A percentile compares a stretch with the other conserved stretches of the same genome.
These are phyloP conservation scores for Choristoneura fumiferana DNA, from an alignment of 1,140 invertebrate genomes.

Conservation along the genomic window DNA sequence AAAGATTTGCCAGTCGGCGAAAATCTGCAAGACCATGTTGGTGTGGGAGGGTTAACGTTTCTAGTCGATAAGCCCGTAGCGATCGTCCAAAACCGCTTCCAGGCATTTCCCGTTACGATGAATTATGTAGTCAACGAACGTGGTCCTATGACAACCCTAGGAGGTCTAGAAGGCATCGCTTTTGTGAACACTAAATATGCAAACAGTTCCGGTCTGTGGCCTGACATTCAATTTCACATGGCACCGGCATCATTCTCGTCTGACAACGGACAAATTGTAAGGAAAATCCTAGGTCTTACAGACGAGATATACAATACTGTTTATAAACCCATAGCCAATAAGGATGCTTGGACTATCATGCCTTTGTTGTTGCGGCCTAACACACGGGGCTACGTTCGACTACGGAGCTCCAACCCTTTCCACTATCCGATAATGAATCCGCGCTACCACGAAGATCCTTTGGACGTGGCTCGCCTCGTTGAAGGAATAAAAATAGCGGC, in stretches of 20 bases:
- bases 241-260: constrained; percentile 91
- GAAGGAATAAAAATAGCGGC: constrained; percentile 90
- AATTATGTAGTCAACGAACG: constrained; percentile 87
- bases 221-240: constrained; percentile 93
- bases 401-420: constrained; percentile 89
- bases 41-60: constrained; percentile 89
- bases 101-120: constrained; percentile 87
- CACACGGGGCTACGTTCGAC: constrained; percentile 87
- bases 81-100: constrained; percentile 85
- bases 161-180: constrained; percentile 91
- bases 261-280: constrained; percentile 85
- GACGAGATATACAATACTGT: constrained; percentile 89
- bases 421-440: constrained; percentile 92
- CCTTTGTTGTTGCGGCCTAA: constrained; percentile 88
- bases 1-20: constrained; percentile 88
- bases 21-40: constrained; percentile 91
- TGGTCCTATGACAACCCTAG: constrained; percentile 91
- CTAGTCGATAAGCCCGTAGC: constrained; percentile 87
- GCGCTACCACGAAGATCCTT: constrained; percentile 90
- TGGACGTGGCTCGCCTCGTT: constrained; percentile 87
- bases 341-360: constrained; percentile 91
- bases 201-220: constrained; percentile 85
- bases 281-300: constrained; percentile 89
- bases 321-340: constrained; percentile 86
- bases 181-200: constrained; percentile 91